A percentile compares a stretch with the other conserved stretches of the same genome.
Evolutionary conservation across 64 coral and sea anemone species (phyloP).

Genomic region (Trachythela sp.): DNA sequence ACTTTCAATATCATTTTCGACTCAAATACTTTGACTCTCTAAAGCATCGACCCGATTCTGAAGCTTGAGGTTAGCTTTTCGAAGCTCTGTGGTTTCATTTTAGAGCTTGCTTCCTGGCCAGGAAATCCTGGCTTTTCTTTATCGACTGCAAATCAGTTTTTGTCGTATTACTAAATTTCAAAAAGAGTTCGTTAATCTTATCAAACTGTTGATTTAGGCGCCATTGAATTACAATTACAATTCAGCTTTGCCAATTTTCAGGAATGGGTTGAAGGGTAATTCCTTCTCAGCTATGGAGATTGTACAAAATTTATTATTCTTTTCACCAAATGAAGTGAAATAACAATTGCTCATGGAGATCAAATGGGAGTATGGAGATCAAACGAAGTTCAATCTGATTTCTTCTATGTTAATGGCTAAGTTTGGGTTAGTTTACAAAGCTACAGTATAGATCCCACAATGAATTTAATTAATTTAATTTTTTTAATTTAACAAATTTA

Average conservation of each 20-base stretch:
- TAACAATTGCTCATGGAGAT: not conserved
- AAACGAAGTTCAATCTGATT: conserved; percentile 15
- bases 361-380: conserved; percentile 17
- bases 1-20: no score
- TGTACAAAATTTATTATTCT: not conserved
- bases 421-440: not conserved
- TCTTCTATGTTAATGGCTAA: not conserved
- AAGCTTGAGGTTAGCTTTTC: no score
- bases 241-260: not conserved
- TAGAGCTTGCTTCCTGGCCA: no score
- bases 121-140: not conserved
- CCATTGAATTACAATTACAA: not conserved
- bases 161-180: no score
- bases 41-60: no score
- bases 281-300: conserved; percentile 28
- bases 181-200: no score
- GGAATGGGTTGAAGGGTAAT: conserved; percentile 11
- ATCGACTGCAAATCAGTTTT: not conserved
- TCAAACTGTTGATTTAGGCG: no score
- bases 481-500: no score
- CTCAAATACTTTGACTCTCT: no score
- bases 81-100: no score
- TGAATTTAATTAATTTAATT: no score
- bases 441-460: no score
- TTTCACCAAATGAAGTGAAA: not conserved